Evolutionary conservation across 2,797 vertebrate genomes (phyloP), one percentile per base, ranked within the genome.

Genomic region (Poecile montanus): DNA sequence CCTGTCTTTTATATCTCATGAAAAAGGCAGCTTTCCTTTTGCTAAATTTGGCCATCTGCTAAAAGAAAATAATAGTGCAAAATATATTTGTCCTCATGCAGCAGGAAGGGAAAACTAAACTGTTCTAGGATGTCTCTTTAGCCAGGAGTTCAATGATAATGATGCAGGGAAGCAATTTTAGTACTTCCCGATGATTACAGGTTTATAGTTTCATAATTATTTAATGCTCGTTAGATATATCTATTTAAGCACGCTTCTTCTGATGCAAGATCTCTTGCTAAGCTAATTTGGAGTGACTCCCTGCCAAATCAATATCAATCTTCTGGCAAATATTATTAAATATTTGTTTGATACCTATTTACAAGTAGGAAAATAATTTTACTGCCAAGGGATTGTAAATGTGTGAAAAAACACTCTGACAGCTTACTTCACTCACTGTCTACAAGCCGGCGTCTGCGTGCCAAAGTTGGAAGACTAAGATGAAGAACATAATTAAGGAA

Each of bases 401-500:
- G 97, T 97, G 95, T 95, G 96, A 96, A 97, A 96, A 97, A 96
- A 88, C 68, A 80, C 89, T 92, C 94, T 98, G 98, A 98, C 98
- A 98, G 98, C 97, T 94, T 95, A 97, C 98, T 98, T 98, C 97
- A 98, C 97, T 99, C 98, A 98, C 97, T 98, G 98, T 98, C 98
- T 98, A 70, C 94, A 74, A 97, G 94, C 95, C 60, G 23, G 97
- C 82, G 93, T 96, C 97, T 97, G 97, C 93, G 91, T 97, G 98
- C 98, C 98, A 96, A 98, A 98, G 97, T 98, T 96, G 96, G 97
- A 96, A 98, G 98, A 99, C 98, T 98, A 99, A 99, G 99, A 99
- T 98, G 98, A 99, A 99, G 98, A 98, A 99, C 98, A 98, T 99
- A 99, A 99, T 99, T 99, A 99, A 99, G 98, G 98, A 99, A 99